Conservation (phyloP, 2,888 invertebrate genomes). For the Ophion slaviceki region DNA sequence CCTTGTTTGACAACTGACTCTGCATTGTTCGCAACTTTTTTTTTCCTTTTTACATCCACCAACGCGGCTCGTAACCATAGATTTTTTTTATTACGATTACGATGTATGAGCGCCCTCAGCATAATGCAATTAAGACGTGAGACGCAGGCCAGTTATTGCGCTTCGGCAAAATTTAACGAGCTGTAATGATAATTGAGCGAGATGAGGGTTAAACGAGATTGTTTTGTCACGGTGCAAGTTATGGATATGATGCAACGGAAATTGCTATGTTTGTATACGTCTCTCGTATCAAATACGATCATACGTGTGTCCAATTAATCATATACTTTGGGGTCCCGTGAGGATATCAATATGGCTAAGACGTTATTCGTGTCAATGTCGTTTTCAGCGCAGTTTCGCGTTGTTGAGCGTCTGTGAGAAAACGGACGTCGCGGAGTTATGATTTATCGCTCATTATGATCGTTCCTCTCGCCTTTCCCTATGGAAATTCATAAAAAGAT, state of each 20-base stretch:
- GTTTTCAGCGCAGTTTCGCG: not conserved
- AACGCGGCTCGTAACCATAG: not conserved
- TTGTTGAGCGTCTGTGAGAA: constrained; percentile 25
- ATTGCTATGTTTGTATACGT: constrained; percentile 10
- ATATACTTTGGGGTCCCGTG: constrained; percentile 54
- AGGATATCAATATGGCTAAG: constrained; percentile 47
- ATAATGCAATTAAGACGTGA: not conserved
- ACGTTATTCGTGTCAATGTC: constrained; percentile 62
- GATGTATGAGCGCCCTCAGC: not conserved
- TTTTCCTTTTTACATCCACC: not conserved
- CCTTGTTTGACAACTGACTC: not conserved
- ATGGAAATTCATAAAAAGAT: constrained; percentile 4
- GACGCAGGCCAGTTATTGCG: not conserved
- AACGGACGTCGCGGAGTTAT: constrained; percentile 18
- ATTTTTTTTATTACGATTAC: not conserved
- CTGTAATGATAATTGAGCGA: constrained; percentile 38
- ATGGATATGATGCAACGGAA: constrained; percentile 32
- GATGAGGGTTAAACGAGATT: constrained; percentile 35
- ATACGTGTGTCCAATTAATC: constrained; percentile 42
- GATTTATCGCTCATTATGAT: constrained; percentile 38
- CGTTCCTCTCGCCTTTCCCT: not conserved
- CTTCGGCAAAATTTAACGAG: constrained; percentile 21
- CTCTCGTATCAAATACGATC: constrained; percentile 35
- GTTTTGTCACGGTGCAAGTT: constrained; percentile 10
- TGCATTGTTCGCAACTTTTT: not conserved